Base-by-base conservation (phyloP, 2,888 invertebrate genomes). In the Dynastes hyllus region DNA sequence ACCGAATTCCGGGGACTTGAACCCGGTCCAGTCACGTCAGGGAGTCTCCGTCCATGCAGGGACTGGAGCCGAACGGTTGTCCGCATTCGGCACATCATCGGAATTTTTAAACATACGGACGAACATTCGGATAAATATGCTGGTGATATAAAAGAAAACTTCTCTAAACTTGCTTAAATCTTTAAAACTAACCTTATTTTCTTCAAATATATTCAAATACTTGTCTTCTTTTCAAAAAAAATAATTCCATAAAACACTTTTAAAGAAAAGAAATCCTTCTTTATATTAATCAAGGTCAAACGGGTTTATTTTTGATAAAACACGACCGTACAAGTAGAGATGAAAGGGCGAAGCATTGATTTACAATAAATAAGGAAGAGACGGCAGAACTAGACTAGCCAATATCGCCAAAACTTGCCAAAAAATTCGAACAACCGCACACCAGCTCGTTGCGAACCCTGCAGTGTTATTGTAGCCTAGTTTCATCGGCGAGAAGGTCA, bases 21-120 rank as follows among this genome's bases (percentile, higher is more conserved):
- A 80, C 82, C 83, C 79, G 82, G 81, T 81, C 84, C 85, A 83
- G 84, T 83, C 83, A 82, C 82, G 83, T 79, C 82, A 76, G 78
- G 77, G 79, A 78, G 80, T 58, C 81, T 81, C 80, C 82, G 81
- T 78, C 83, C 81, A 82, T 81, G 81, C 80, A 82, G 81, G 77
- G 76, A 78, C 81, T 71, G 22, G 58, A 78, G 63, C 76, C 76
- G 77, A 58, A 9, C 55, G 55, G 2, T 8, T 58, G 66, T 77
- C 78, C 55, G 40, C 76, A 40, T 32, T n/a, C 61, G n/a, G 11
- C 66, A 29, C 50, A 55, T 37, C 32, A 37, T 5, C 32, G 32
- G 22, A 50, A 50, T 37, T n/a, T 29, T 40, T 27, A 37, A 76
- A 22, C 32, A 37, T 5, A 37, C 5, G 0, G 32, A 37, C 32